Evolutionary conservation across 1,140 invertebrate species (phyloP).

Genomic region (Myzus persicae): DNA sequence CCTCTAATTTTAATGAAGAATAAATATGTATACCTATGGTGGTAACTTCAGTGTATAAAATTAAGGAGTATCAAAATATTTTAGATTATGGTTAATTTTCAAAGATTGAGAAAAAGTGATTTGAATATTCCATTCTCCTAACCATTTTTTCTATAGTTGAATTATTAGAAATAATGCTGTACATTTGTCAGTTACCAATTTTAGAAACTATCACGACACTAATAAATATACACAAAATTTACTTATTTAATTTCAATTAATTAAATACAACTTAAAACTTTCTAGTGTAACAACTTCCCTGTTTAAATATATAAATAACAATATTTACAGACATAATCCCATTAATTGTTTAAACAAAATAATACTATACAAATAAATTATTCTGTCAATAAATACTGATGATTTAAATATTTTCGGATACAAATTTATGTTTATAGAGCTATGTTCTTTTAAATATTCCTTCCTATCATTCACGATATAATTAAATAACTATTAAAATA

Average conservation of each 20-base stretch:
- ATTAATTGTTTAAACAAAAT: not conserved
- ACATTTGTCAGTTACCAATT: not conserved
- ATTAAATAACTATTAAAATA: not conserved
- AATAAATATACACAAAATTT: too few relatives aligned
- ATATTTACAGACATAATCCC: not conserved
- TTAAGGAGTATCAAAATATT: not conserved
- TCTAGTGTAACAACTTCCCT: not conserved
- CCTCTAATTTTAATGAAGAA: too few relatives aligned
- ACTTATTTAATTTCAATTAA: not conserved
- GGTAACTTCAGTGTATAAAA: too few relatives aligned
- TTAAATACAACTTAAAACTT: not conserved
- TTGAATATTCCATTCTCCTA: not conserved
- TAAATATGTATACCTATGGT: too few relatives aligned
- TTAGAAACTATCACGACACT: not conserved
- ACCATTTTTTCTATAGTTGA: not conserved
- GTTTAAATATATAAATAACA: not conserved
- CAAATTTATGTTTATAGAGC: not conserved
- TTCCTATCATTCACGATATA: constrained; percentile 1
- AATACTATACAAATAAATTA: not conserved
- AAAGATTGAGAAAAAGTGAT: not conserved
- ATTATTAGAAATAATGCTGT: not conserved
- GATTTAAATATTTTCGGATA: not conserved
- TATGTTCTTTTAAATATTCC: not conserved
- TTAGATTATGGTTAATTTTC: not conserved
- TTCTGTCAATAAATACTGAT: not conserved